Percentiles rank a stretch among this genome's conserved stretches.
phyloP scores from a whole-genome alignment of 2,797 vertebrate genomes.

The Gobionotothen gibberifrons region DNA sequence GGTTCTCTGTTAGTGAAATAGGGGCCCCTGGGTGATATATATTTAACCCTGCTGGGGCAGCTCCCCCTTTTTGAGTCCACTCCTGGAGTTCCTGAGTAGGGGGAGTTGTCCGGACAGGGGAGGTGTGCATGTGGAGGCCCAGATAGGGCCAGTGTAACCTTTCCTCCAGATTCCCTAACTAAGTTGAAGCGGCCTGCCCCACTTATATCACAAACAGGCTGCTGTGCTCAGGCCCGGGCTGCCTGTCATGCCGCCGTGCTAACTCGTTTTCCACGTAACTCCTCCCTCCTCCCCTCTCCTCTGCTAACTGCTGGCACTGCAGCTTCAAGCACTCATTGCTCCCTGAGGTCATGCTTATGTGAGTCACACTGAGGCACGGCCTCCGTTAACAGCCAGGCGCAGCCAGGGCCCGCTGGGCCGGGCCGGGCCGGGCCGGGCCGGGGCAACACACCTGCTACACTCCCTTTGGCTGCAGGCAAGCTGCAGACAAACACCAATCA shows the following conservation, averaged over 20 bases:
- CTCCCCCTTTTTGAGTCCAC: constrained; percentile 55
- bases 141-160: constrained; percentile 81
- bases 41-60: constrained; percentile 75
- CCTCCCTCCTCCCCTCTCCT: constrained; percentile 55
- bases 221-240: constrained; percentile 59
- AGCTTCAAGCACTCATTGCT: constrained; percentile 53
- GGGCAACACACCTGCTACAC: constrained; percentile 64
- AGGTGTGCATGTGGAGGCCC: constrained; percentile 70
- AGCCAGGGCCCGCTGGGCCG: constrained; percentile 40
- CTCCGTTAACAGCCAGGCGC: constrained; percentile 39
- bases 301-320: constrained; percentile 59
- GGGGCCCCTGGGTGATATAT: constrained; percentile 63
- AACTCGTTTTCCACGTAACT: constrained; percentile 56
- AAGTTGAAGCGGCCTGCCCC: constrained; percentile 73
- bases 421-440: too few relatives aligned
- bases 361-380: constrained; percentile 67
- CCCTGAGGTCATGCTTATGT: constrained; percentile 74
- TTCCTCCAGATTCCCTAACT: constrained; percentile 84
- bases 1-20: constrained; percentile 58
- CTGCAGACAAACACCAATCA: constrained; percentile 32
- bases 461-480: constrained; percentile 27
- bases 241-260: constrained; percentile 66
- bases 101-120: constrained; percentile 63
- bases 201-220: constrained; percentile 79
- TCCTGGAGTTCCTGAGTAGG: constrained; percentile 66